These are phyloP conservation scores for Napeogenes inachia DNA, from an alignment of 2,888 invertebrate species.

Conservation along the genomic window DNA sequence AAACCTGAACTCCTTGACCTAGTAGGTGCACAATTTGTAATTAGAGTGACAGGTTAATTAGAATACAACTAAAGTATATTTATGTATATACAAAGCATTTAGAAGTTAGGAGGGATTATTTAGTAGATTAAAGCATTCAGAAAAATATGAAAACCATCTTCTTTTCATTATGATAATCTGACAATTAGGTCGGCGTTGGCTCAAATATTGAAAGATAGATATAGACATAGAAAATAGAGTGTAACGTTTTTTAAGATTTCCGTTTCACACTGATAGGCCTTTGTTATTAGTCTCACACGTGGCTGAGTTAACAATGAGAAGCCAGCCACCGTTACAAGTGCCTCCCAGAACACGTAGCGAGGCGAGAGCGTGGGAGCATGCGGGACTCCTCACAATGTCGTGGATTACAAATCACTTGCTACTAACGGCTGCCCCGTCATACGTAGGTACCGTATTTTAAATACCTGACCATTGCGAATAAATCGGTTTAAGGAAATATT, in stretches of 20 bases:
- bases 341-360: conserved; percentile 37
- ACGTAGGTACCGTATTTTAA: background rate
- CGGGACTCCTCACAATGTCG: conserved; percentile 45
- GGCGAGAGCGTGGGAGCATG: conserved; percentile 67
- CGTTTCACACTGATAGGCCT: conserved; percentile 24
- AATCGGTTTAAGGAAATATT: too few relatives aligned
- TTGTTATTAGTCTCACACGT: conserved; percentile 49
- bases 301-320: conserved; percentile 56
- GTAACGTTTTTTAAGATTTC: conserved; percentile 15
- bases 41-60: too few relatives aligned
- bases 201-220: background rate
- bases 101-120: too few relatives aligned
- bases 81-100: too few relatives aligned
- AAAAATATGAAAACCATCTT: too few relatives aligned
- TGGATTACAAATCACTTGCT: conserved; percentile 30
- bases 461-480: too few relatives aligned
- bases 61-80: too few relatives aligned
- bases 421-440: background rate
- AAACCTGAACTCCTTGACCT: too few relatives aligned
- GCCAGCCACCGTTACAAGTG: conserved; percentile 39
- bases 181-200: too few relatives aligned
- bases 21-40: too few relatives aligned
- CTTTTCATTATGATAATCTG: too few relatives aligned
- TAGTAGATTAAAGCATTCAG: too few relatives aligned
- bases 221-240: background rate